A percentile compares a stretch with the other conserved stretches of the same genome.
phyloP scores from a whole-genome alignment of 2,113 vertebrate genomes.

The Erythrolamprus reginae region DNA sequence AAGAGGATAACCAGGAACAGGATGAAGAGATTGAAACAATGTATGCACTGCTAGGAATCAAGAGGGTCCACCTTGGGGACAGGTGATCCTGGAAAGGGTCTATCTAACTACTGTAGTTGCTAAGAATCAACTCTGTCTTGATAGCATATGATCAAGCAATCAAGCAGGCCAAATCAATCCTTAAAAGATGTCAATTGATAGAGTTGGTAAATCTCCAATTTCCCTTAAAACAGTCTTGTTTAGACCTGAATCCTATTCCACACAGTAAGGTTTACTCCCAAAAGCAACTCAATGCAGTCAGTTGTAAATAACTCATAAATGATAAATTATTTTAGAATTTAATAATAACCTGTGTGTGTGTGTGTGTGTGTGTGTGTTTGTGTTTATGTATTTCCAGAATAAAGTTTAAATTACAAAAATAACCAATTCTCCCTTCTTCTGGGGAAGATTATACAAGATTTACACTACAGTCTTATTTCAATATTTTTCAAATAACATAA shows the following conservation, averaged over 20 bases:
- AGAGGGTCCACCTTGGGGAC: neutral
- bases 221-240: neutral
- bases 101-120: neutral
- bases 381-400: too few relatives aligned
- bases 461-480: neutral
- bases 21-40: neutral
- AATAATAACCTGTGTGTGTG: too few relatives aligned
- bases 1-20: neutral
- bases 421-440: neutral
- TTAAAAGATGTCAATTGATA: neutral
- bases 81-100: neutral
- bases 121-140: neutral
- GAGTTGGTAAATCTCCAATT: neutral
- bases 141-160: neutral
- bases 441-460: neutral
- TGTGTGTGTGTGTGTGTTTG: too few relatives aligned
- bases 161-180: neutral
- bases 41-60: neutral
- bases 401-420: neutral
- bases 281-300: neutral
- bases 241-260: neutral
- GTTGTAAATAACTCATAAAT: neutral
- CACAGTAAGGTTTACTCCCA: neutral
- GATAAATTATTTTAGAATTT: too few relatives aligned
- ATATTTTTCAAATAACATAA: neutral